Conservation (phyloP, 2,797 vertebrate genomes). For the Novumbra hubbsi region DNA sequence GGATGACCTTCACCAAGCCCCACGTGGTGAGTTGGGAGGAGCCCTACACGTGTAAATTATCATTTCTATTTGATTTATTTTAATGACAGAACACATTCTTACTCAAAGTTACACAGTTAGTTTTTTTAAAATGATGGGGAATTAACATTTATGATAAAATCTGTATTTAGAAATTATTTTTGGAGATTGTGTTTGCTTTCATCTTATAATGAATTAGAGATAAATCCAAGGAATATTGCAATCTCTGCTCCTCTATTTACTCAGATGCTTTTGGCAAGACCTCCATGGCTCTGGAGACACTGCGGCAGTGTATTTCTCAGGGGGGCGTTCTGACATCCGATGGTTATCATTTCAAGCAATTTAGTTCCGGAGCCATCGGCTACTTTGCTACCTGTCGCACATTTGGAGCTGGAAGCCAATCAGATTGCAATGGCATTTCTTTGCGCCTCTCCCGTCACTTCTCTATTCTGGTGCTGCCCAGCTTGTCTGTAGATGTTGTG, state of each 20-base stretch:
- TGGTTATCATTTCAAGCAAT: conserved; percentile 56
- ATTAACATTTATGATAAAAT: no score
- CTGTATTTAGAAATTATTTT: not conserved
- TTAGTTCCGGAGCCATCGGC: conserved; percentile 59
- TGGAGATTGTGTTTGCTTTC: not conserved
- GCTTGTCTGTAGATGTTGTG: conserved; percentile 62
- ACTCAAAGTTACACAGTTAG: no score
- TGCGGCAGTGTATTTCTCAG: conserved; percentile 78
- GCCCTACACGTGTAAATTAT: not conserved
- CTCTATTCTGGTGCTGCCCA: conserved; percentile 74
- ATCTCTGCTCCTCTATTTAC: conserved; percentile 23
- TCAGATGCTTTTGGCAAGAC: conserved; percentile 70
- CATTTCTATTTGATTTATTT: not conserved
- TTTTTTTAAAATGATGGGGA: no score
- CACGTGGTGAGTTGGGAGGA: conserved; percentile 54
- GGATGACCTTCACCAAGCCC: conserved; percentile 61
- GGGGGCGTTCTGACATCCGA: conserved; percentile 63
- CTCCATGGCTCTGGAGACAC: conserved; percentile 75
- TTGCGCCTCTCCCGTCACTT: conserved; percentile 79
- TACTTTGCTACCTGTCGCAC: conserved; percentile 74
- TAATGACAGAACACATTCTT: not conserved
- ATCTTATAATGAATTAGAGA: not conserved
- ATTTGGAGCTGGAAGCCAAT: conserved; percentile 43
- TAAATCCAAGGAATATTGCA: not conserved
- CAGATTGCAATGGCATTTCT: conserved; percentile 52